Percentiles rank a stretch among this genome's conserved stretches.
Conservation (phyloP, 2,888 invertebrate genomes). For the Chesias legatella region DNA sequence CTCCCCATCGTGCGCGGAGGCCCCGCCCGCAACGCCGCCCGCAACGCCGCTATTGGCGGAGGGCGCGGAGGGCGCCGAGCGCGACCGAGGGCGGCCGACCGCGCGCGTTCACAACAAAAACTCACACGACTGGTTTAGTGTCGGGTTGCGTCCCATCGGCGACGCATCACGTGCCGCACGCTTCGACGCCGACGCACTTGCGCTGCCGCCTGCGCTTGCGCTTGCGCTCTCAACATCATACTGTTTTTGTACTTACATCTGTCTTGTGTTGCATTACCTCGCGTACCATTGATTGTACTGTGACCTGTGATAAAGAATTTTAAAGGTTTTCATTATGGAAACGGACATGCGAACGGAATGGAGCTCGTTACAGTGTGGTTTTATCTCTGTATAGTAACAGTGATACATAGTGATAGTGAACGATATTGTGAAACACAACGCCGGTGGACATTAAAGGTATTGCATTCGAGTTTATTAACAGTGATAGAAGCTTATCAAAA, state of each 20-base stretch:
- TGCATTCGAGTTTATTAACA: too few relatives aligned
- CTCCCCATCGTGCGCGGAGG: constrained; percentile 59
- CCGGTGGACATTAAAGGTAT: constrained; percentile 71
- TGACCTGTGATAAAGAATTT: constrained; percentile 65
- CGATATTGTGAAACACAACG: constrained; percentile 65
- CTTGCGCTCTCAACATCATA: constrained; percentile 66
- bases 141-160: constrained; percentile 80
- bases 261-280: constrained; percentile 31
- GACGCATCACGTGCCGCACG: constrained; percentile 71
- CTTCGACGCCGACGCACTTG: constrained; percentile 44
- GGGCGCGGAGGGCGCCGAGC: constrained; percentile 36
- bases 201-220: constrained; percentile 71
- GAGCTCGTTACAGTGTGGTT: constrained; percentile 76
- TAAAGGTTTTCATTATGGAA: constrained; percentile 42
- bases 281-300: constrained; percentile 35
- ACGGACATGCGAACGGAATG: constrained; percentile 72
- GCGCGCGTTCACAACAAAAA: constrained; percentile 76
- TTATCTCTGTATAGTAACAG: constrained; percentile 60
- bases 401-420: constrained; percentile 77
- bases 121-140: constrained; percentile 77
- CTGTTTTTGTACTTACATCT: constrained; percentile 54
- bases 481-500: too few relatives aligned
- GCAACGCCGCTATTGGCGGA: constrained; percentile 49
- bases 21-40: constrained; percentile 64
- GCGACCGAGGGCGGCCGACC: constrained; percentile 62